Evolutionary conservation across 2,113 vertebrate genomes (phyloP), one percentile per base, ranked within the genome.

Genomic region (Corythaixoides concolor): DNA sequence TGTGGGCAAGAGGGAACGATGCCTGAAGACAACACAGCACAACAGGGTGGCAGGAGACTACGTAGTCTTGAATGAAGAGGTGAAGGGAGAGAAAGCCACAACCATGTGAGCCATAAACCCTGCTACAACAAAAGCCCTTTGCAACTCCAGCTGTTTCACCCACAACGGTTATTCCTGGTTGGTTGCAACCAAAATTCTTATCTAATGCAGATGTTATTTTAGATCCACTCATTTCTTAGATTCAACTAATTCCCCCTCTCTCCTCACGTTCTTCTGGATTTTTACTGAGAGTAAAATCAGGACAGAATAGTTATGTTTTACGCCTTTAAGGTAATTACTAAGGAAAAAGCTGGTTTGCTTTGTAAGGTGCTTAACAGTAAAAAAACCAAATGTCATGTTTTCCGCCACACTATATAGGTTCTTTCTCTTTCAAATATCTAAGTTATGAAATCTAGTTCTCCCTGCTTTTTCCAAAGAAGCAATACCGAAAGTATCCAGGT

Each of bases 151-250:
- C 69, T 37, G 32, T 43, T 74, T 90, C 52, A 74, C 33, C 26
- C 13, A 37, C 50, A 85, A 16, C 0, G 0, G n/a, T 20, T 77
- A 67, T 28, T 83, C 41, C 75, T 68, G n/a, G n/a, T 10, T 50
- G n/a, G 41, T 1, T 63, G 17, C 56, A 55, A 5, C 81, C 39
- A 66, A 88, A 79, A 12, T 59, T 12, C 37, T 74, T 53, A 39
- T 35, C 24, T 43, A 63, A 20, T 43, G 33, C 26, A 74, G 37
- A 53, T 70, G 37, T 37, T 66, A 70, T 27, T 66, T 77, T 18
- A 80, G 90, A 90, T 41, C 28, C 32, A 66, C 11, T 74, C 0
- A 41, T 50, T 83, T 60, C 45, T 81, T 74, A 55, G 18, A 49
- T 28, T 59, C 18, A 70, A 33, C 19, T 79, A 81, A 72, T 33